A percentile compares a stretch with the other conserved stretches of the same genome.
Conservation (phyloP, 2,797 vertebrate genomes). For the Pangasius sanitwongsei region DNA sequence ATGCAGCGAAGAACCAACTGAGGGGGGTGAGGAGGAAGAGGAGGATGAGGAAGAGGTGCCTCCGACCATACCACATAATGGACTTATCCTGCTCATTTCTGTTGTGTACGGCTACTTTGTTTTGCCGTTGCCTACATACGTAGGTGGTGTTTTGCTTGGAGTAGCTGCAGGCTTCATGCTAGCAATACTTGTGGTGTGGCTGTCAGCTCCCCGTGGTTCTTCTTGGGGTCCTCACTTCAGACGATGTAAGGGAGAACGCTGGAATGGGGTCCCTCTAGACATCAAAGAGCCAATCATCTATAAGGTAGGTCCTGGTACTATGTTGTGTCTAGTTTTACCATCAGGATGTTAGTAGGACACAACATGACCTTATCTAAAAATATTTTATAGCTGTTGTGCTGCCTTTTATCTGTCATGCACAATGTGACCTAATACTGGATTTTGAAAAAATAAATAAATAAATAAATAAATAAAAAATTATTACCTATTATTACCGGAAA, state of each 20-base stretch:
- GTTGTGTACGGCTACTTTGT: conserved; percentile 85
- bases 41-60: conserved; percentile 64
- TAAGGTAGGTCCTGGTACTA: conserved; percentile 80
- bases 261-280: conserved; percentile 77
- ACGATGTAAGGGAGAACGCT: conserved; percentile 62
- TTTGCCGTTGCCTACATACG: conserved; percentile 86
- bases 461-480: background rate
- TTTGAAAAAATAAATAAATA: background rate
- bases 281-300: conserved; percentile 90
- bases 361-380: conserved; percentile 11
- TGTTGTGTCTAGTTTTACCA: background rate
- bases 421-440: background rate
- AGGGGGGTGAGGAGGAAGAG: conserved; percentile 65
- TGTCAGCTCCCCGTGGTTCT: conserved; percentile 78
- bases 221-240: conserved; percentile 62
- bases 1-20: conserved; percentile 69
- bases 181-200: conserved; percentile 88
- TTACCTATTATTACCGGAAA: background rate
- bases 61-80: conserved; percentile 79
- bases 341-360: background rate
- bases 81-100: conserved; percentile 79
- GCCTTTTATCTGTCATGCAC: background rate
- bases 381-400: background rate
- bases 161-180: conserved; percentile 89
- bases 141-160: conserved; percentile 86